Percentiles rank a stretch among this genome's conserved stretches.
Evolutionary conservation across 2,113 vertebrate genomes (phyloP).

Genomic region (Poicephalus gulielmi): DNA sequence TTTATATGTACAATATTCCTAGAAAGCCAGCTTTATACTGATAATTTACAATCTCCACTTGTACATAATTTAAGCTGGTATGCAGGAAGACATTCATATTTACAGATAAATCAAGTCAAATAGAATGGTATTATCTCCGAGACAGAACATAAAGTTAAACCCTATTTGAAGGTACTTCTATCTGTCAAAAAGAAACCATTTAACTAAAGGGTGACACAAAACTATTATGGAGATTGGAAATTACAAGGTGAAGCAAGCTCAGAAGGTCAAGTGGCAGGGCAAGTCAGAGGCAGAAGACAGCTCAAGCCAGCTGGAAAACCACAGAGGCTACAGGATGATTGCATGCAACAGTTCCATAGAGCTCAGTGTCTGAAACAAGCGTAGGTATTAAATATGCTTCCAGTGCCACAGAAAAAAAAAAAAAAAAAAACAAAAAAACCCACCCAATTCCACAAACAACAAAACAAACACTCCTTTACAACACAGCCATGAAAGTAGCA

Average conservation of each 20-base stretch:
- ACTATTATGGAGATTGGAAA: conserved; percentile 46
- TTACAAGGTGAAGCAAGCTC: conserved; percentile 32
- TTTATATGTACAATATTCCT: not conserved
- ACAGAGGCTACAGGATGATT: not conserved
- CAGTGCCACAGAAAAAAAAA: not conserved
- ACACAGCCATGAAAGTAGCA: not conserved
- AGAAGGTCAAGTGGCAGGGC: conserved; percentile 6
- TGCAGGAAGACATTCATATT: conserved; percentile 44
- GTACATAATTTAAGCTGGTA: conserved; percentile 35
- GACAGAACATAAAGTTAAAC: conserved; percentile 42
- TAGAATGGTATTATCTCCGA: not conserved
- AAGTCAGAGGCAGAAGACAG: not conserved
- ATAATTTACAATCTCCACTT: not conserved
- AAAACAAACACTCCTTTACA: not conserved
- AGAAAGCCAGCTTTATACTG: not conserved
- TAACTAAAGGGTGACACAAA: not conserved
- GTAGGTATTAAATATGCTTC: not conserved
- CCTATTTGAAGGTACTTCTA: conserved; percentile 9
- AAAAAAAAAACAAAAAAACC: no score
- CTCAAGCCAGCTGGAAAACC: conserved; percentile 4
- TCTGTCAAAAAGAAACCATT: conserved; percentile 52
- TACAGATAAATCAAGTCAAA: conserved; percentile 46
- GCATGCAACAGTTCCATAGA: not conserved
- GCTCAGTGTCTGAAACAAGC: not conserved
- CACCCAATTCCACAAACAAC: not conserved